These are phyloP conservation scores for Pachypsylla venusta DNA, from an alignment of 1,140 invertebrate genomes.

Conservation along the genomic window DNA sequence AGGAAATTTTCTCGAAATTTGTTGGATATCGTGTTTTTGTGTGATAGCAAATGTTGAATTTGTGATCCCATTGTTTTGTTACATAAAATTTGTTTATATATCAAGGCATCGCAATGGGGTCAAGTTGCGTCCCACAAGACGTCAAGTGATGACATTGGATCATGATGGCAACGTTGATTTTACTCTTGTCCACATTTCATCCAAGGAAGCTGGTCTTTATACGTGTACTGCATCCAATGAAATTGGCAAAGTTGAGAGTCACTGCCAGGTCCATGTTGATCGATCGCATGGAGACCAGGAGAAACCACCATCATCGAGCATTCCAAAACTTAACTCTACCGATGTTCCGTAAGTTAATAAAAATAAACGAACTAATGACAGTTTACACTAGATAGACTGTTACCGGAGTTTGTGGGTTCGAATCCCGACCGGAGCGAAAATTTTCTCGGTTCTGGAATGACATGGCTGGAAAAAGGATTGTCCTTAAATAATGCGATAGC, in stretches of 20 bases:
- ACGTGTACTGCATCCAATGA: constrained; percentile 72
- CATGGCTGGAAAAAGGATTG: no score
- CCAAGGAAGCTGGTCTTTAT: constrained; percentile 69
- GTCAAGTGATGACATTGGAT: constrained; percentile 54
- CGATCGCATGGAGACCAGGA: constrained; percentile 19
- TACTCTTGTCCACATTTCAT: constrained; percentile 44
- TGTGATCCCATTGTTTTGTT: neutral
- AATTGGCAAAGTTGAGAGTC: constrained; percentile 60
- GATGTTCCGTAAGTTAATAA: constrained; percentile 21
- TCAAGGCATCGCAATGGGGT: constrained; percentile 47
- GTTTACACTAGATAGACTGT: no score
- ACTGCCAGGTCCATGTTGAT: constrained; percentile 48
- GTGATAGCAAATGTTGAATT: neutral
- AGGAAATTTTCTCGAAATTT: no score
- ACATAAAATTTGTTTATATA: constrained; percentile 3
- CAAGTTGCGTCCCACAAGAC: constrained; percentile 54
- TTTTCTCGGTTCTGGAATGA: no score
- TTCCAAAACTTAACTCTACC: constrained; percentile 11
- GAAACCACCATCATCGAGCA: neutral
- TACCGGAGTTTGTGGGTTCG: no score
- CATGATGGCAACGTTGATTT: constrained; percentile 64
- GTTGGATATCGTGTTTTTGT: neutral
- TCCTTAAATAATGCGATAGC: no score
- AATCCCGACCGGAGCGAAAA: no score
- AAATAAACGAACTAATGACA: no score